phyloP scores from a whole-genome alignment of 2,113 vertebrate genomes.

The Hemicordylus capensis region DNA sequence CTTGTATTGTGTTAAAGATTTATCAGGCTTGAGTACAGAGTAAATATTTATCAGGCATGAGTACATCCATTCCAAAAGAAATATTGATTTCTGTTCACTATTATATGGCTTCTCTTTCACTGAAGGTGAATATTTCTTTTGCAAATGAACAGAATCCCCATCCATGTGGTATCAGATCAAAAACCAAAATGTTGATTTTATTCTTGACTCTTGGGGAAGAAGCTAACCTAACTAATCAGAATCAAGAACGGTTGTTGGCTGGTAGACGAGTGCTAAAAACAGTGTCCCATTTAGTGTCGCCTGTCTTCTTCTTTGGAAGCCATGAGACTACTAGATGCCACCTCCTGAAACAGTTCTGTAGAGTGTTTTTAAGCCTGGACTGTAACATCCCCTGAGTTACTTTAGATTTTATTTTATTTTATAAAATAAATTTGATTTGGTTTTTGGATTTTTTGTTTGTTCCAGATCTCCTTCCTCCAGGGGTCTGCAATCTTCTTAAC shows the following conservation, averaged over 20 bases:
- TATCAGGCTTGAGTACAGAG: background rate
- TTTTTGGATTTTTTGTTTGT: too few species aligned
- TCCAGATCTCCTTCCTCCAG: constrained; percentile 82
- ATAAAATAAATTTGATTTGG: too few species aligned
- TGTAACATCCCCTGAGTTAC: too few species aligned
- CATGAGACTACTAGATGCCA: background rate
- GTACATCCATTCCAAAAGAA: background rate
- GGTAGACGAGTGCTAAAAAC: background rate
- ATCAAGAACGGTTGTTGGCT: background rate
- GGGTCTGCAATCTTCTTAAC: constrained; percentile 83
- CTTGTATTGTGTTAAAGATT: background rate
- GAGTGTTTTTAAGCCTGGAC: background rate
- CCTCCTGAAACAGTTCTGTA: background rate
- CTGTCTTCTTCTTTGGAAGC: background rate
- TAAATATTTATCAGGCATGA: too few species aligned
- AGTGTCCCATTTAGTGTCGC: background rate
- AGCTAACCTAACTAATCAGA: background rate
- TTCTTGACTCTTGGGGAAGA: too few species aligned
- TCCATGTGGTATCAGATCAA: background rate
- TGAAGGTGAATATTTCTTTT: background rate
- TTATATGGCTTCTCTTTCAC: background rate
- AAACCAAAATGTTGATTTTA: background rate
- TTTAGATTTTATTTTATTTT: too few species aligned
- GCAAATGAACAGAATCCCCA: background rate
- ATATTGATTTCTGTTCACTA: background rate